phyloP scores from a whole-genome alignment of 2,797 vertebrate species.

The Cyclopterus lumpus region DNA sequence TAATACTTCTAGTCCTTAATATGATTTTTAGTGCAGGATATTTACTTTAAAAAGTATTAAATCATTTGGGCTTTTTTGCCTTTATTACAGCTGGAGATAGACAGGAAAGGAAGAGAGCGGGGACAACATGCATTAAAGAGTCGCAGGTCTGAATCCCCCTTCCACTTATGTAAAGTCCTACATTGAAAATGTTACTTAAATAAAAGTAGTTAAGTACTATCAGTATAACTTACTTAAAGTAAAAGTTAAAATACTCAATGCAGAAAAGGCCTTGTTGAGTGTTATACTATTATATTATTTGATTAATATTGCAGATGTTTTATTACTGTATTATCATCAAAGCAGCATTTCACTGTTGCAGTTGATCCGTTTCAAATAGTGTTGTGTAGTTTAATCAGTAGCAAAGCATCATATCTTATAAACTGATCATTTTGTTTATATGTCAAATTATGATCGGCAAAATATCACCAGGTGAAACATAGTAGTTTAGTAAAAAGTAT shows the following conservation, averaged over 20 bases:
- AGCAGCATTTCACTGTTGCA: not conserved
- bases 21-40: not conserved
- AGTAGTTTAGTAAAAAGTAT: not conserved
- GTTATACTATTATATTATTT: not conserved
- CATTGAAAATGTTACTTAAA: too few relatives aligned
- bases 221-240: too few relatives aligned
- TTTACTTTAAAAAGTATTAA: too few relatives aligned
- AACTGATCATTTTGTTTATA: not conserved
- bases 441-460: not conserved
- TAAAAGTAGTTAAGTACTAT: too few relatives aligned
- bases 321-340: not conserved
- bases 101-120: too few relatives aligned
- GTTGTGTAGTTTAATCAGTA: not conserved
- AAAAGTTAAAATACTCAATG: not conserved
- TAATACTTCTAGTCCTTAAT: not conserved
- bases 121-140: too few relatives aligned
- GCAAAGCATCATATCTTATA: not conserved
- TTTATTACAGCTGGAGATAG: too few relatives aligned
- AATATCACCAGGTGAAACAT: not conserved
- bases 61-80: too few relatives aligned
- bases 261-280: not conserved
- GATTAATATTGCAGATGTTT: not conserved
- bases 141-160: too few relatives aligned
- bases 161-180: too few relatives aligned
- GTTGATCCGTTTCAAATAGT: not conserved